Percentiles rank a stretch among this genome's conserved stretches.
These are phyloP conservation scores for Hyposmocoma kahamanoa DNA, from an alignment of 1,140 invertebrate species.

Conservation along the genomic window DNA sequence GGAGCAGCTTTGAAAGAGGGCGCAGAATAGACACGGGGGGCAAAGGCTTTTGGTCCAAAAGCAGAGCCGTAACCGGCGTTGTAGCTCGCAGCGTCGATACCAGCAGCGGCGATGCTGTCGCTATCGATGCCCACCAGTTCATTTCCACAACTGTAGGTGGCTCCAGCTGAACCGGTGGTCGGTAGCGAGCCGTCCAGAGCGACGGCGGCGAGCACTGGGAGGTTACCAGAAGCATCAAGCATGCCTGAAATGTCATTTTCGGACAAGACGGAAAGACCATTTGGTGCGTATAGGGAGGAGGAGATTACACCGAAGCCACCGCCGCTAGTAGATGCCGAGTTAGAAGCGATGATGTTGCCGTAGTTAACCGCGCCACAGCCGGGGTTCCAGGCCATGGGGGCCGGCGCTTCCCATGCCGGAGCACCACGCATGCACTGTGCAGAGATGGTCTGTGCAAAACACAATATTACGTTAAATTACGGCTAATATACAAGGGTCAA, in stretches of 20 bases:
- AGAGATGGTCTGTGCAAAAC: no score
- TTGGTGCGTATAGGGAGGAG: conserved; percentile 22
- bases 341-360: neutral
- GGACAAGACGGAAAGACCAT: conserved; percentile 27
- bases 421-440: no score
- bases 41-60: neutral
- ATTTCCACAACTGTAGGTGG: conserved; percentile 18
- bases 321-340: neutral
- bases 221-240: conserved; percentile 21
- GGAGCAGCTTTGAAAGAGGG: no score
- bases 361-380: no score
- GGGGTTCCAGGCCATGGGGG: no score
- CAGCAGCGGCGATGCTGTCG: conserved; percentile 1
- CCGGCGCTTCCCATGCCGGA: no score
- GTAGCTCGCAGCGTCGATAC: neutral
- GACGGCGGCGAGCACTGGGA: conserved; percentile 35
- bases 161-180: conserved; percentile 18
- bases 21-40: no score
- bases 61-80: neutral
- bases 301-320: conserved; percentile 24
- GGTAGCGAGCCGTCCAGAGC: conserved; percentile 26
- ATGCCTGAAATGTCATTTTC: conserved; percentile 34
- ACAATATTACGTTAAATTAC: no score
- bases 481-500: no score
- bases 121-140: conserved; percentile 22